phyloP scores from a whole-genome alignment of 2,888 invertebrate genomes.

The Pycnomerus fuliginosus region DNA sequence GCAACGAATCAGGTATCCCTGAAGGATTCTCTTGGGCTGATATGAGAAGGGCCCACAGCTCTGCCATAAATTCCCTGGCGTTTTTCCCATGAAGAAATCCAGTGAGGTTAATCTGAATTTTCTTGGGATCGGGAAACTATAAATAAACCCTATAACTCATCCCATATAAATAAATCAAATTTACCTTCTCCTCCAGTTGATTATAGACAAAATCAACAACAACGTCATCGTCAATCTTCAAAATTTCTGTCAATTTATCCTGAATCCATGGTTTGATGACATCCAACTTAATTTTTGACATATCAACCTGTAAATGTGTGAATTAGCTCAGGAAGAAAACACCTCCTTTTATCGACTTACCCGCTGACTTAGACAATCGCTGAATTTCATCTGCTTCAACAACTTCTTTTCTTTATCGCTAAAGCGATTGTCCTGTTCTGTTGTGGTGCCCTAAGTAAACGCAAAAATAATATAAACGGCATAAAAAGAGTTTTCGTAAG shows the following conservation, averaged over 20 bases:
- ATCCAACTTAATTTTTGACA: conserved; percentile 97
- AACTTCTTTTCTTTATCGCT: conserved; percentile 99
- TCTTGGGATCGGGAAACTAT: conserved; percentile 94
- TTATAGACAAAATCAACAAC: conserved; percentile 98
- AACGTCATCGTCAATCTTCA: conserved; percentile 98
- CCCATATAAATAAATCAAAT: background rate
- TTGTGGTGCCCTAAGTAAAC: conserved; percentile 98
- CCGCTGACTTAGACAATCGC: conserved; percentile 89
- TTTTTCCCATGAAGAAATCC: conserved; percentile 98
- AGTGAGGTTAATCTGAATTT: conserved; percentile 99
- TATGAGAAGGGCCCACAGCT: conserved; percentile 92
- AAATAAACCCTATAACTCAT: conserved; percentile 26
- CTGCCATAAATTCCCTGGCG: conserved; percentile 96
- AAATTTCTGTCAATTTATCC: conserved; percentile 90
- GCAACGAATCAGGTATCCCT: conserved; percentile 92
- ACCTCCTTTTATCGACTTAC: conserved; percentile 54
- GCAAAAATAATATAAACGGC: conserved; percentile 29
- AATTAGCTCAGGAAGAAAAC: conserved; percentile 5
- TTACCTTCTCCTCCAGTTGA: conserved; percentile 93
- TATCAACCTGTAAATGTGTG: conserved; percentile 74
- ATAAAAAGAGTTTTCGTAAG: conserved; percentile 1
- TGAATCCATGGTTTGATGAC: conserved; percentile 99
- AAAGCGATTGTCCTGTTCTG: conserved; percentile 98
- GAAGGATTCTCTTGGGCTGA: conserved; percentile 94
- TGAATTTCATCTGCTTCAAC: conserved; percentile 98